A percentile compares a stretch with the other conserved stretches of the same genome.
Evolutionary conservation across 2,113 vertebrate species (phyloP).

Genomic region (Garra rufa): DNA sequence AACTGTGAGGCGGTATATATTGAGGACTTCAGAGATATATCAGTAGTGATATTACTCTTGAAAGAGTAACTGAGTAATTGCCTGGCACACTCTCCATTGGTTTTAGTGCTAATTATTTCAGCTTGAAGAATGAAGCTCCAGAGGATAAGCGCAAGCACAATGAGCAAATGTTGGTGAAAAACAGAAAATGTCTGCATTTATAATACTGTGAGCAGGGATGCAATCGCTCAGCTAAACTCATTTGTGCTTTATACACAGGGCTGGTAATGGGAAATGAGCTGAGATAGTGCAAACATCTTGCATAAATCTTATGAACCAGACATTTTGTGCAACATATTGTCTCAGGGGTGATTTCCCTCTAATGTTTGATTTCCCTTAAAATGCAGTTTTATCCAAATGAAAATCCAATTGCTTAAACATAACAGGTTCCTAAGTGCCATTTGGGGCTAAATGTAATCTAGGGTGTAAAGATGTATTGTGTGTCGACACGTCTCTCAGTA

Average conservation of each 20-base stretch:
- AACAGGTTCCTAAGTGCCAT: slow-evolving; percentile 18
- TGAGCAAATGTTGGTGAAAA: slow-evolving; percentile 39
- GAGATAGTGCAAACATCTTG: slow-evolving; percentile 55
- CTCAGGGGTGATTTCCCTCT: slow-evolving; percentile 46
- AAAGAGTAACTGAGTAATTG: slow-evolving; percentile 29
- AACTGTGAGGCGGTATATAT: slow-evolving; percentile 15
- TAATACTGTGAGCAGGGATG: slow-evolving; percentile 38
- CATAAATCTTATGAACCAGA: slow-evolving; percentile 55
- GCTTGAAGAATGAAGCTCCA: background rate
- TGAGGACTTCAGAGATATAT: slow-evolving; percentile 5
- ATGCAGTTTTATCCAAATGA: slow-evolving; percentile 46
- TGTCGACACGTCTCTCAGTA: slow-evolving; percentile 12
- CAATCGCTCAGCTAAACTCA: slow-evolving; percentile 50
- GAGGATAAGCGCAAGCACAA: slow-evolving; percentile 13
- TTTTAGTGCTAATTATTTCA: slow-evolving; percentile 33
- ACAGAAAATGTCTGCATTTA: slow-evolving; percentile 49
- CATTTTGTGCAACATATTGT: slow-evolving; percentile 45
- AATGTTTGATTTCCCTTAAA: slow-evolving; percentile 48
- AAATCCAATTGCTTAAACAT: slow-evolving; percentile 31
- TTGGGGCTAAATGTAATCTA: slow-evolving; percentile 5
- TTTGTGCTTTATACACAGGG: slow-evolving; percentile 49
- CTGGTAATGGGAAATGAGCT: slow-evolving; percentile 51
- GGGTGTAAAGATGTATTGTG: slow-evolving; percentile 15
- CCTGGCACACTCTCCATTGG: background rate
- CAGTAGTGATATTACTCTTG: slow-evolving; percentile 20